Evolutionary conservation across 2,888 invertebrate genomes (phyloP).

Genomic region (Agriopis aurantiaria): DNA sequence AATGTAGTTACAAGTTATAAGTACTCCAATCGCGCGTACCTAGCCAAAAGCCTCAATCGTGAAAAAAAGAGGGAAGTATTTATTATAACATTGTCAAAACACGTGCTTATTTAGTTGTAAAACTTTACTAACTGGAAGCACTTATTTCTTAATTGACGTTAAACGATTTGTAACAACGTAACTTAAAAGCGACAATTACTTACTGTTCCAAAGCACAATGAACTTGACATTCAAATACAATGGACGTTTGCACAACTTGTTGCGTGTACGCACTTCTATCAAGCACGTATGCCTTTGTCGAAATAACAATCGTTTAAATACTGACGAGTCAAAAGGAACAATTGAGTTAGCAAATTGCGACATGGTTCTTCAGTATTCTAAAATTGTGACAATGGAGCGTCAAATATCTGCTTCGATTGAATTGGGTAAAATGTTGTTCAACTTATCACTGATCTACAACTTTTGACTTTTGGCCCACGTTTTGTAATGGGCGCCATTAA

Average conservation of each 20-base stretch:
- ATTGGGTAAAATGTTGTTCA: conserved; percentile 15
- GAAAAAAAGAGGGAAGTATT: too few species aligned
- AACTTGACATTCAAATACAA: conserved; percentile 60
- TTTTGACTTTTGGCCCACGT: conserved; percentile 17
- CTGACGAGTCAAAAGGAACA: not conserved
- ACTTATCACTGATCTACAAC: conserved; percentile 19
- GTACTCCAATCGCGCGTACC: too few species aligned
- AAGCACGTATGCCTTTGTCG: conserved; percentile 8
- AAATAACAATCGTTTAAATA: not conserved
- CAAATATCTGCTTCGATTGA: not conserved
- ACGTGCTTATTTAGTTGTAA: too few species aligned
- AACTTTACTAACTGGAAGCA: too few species aligned
- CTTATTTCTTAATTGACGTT: not conserved
- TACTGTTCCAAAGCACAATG: conserved; percentile 42
- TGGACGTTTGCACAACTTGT: conserved; percentile 39
- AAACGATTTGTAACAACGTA: not conserved
- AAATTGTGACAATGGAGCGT: conserved; percentile 9
- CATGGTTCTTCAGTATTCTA: conserved; percentile 3
- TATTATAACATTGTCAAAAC: too few species aligned
- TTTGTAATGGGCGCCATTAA: conserved; percentile 16
- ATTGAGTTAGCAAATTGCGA: not conserved
- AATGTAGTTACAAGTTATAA: too few species aligned
- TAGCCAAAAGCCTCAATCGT: too few species aligned
- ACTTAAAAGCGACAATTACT: conserved; percentile 9
- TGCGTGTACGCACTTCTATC: conserved; percentile 26